phyloP scores from a whole-genome alignment of 2,113 vertebrate species.

The Pedetes capensis region DNA sequence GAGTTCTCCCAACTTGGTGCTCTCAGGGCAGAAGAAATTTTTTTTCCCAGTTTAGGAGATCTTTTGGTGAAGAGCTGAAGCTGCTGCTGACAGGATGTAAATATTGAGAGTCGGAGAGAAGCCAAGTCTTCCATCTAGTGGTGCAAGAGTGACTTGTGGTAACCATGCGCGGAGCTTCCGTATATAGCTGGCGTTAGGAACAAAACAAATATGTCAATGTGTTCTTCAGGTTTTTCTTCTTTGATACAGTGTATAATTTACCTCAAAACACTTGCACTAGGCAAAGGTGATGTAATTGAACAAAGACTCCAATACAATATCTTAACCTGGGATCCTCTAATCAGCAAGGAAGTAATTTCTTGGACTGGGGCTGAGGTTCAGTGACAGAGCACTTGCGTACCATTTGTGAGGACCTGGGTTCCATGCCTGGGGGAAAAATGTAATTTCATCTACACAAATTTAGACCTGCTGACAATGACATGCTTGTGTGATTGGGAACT shows the following conservation, averaged over 20 bases:
- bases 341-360: not conserved
- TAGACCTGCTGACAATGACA: not conserved
- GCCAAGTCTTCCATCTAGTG: conserved; percentile 39
- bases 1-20: not conserved
- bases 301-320: not conserved
- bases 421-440: too few species aligned
- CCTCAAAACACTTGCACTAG: not conserved
- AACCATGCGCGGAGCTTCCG: rapidly evolving
- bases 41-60: not conserved
- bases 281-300: not conserved
- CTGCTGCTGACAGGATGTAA: not conserved
- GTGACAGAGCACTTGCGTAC: not conserved
- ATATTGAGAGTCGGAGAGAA: not conserved
- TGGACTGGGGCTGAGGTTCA: not conserved
- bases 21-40: not conserved
- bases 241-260: not conserved
- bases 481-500: not conserved
- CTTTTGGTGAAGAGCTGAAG: not conserved
- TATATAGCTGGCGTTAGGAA: not conserved
- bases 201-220: not conserved
- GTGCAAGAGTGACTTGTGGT: not conserved
- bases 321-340: not conserved
- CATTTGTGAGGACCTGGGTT: not conserved
- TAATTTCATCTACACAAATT: not conserved
- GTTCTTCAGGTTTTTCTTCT: not conserved